Evolutionary conservation across 2,113 vertebrate species (phyloP), one percentile per base, ranked within the genome.

Genomic region (Psophia crepitans): DNA sequence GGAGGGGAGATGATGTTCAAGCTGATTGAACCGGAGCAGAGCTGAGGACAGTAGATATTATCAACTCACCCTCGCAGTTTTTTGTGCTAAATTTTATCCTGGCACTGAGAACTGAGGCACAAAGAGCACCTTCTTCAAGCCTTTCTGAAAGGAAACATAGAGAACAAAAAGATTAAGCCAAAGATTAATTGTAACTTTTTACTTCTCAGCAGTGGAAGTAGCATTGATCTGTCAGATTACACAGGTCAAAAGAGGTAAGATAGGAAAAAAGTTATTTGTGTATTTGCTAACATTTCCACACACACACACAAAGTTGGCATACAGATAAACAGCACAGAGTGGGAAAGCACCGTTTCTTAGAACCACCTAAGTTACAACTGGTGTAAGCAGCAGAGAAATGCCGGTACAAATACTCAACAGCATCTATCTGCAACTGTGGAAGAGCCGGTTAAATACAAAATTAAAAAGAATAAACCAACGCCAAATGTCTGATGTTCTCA

Each of bases 1-100:
- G 90, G 89, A 76, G 53, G 53, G 65, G 85, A 96, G 89, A 89
- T 93, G 85, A 71, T 80, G 89, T 51, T 84, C 58, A 48, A 92
- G 91, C 93, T 83, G 83, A 94, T 44, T 95, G 90, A 92, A 75
- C 71, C 88, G n/a, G 33, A 83, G 84, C 60, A 79, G 75, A 90
- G 87, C 70, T 87, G 88, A 94, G 70, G 77, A 61, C 53, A 66
- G 82, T 26, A 86, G 93, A 92, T 81, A 14, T 12, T 82, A 89
- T 78, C 66, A 85, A 21, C 56, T 82, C 87, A 39, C 20, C 58
- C 89, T 54, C 24, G 58, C 49, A 23, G 82, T 87, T 73, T 87
- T 69, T 57, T 57, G 63, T 84, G 86, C 61, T 92, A 28, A 18
- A 35, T 76, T 65, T 41, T 39, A 37, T 89, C 82, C 48, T 89